These are phyloP conservation scores for Rhagonycha lutea DNA, from an alignment of 2,888 invertebrate species.

Conservation along the genomic window DNA sequence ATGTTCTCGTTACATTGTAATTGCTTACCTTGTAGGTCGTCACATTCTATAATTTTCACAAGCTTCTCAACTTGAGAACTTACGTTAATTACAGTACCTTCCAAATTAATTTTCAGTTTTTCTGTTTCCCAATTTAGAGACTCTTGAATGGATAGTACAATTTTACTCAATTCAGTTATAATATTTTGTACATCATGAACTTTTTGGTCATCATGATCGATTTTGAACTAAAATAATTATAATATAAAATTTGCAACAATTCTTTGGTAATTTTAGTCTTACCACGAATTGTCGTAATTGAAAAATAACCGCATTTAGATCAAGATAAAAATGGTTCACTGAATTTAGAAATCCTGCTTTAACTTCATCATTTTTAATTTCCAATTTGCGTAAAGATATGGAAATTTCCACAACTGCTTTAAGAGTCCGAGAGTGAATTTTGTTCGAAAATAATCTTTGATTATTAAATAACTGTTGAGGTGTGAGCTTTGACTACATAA, in stretches of 20 bases:
- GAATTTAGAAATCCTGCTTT: too few species aligned
- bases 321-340: too few species aligned
- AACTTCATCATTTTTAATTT: background rate
- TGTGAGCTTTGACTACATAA: background rate
- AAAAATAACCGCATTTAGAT: too few species aligned
- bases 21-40: background rate
- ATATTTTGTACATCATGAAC: background rate
- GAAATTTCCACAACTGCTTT: background rate
- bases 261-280: background rate
- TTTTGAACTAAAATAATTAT: background rate
- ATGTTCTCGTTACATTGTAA: background rate
- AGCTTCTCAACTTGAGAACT: background rate
- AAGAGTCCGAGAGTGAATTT: background rate
- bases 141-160: background rate
- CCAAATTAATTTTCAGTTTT: background rate
- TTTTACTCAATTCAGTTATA: background rate
- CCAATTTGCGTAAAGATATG: background rate
- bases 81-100: background rate
- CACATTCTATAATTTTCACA: background rate
- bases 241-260: background rate
- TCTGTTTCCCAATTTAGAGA: background rate
- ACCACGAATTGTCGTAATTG: background rate
- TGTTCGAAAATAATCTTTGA: background rate
- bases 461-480: background rate
- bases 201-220: background rate